phyloP scores from a whole-genome alignment of 1,140 invertebrate genomes.

The Coenobita brevimanus region DNA sequence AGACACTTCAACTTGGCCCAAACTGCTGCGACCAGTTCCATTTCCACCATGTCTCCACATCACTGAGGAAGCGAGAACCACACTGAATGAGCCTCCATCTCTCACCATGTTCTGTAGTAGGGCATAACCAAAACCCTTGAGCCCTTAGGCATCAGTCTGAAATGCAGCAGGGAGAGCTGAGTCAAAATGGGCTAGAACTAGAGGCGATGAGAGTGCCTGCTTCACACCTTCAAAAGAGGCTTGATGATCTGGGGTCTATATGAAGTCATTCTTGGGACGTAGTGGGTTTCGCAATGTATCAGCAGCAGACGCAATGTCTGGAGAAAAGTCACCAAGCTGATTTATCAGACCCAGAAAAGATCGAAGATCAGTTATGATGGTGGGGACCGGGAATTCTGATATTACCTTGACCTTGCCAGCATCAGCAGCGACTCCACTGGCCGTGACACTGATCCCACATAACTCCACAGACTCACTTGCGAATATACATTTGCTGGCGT shows the following conservation, averaged over 20 bases:
- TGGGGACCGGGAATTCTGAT: slow-evolving; percentile 8
- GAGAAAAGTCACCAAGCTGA: slow-evolving; percentile 7
- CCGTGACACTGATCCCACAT: slow-evolving; percentile 6
- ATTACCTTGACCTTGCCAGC: not conserved
- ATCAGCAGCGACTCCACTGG: not conserved
- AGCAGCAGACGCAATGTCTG: slow-evolving; percentile 12
- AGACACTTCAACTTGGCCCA: too few relatives aligned
- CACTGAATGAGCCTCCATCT: slow-evolving; percentile 34
- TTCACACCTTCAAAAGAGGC: too few relatives aligned
- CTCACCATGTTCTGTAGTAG: not conserved
- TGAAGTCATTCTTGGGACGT: slow-evolving; percentile 33
- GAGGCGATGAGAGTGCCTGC: not conserved
- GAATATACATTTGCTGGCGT: not conserved
- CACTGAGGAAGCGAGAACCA: slow-evolving; percentile 34
- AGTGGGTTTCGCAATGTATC: not conserved
- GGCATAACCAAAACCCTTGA: slow-evolving; percentile 9
- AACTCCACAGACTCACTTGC: not conserved
- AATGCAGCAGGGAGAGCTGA: slow-evolving; percentile 2
- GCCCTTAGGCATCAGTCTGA: slow-evolving; percentile 3
- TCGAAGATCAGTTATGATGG: not conserved
- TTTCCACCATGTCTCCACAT: slow-evolving; percentile 26
- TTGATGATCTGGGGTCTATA: too few relatives aligned
- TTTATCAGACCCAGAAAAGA: slow-evolving; percentile 28
- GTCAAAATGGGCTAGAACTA: slow-evolving; percentile 25
- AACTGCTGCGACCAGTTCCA: too few relatives aligned